Base-by-base conservation (phyloP, 2,888 invertebrate genomes). In the Oasisia sp. region DNA sequence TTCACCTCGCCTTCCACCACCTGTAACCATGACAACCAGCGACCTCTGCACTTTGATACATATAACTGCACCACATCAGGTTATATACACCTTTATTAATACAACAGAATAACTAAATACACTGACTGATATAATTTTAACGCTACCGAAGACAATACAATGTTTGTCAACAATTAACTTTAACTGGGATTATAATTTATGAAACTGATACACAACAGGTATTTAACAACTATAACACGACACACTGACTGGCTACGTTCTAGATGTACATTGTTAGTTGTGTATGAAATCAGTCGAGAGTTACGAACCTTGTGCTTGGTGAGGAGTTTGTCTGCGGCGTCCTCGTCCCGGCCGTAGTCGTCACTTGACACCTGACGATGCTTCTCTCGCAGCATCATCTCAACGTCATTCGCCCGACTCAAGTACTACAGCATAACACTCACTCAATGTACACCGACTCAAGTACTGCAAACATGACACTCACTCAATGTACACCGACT, bases 321-420 rank as follows among this genome's bases (percentile, higher is more conserved):
- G 32, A 99, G 97, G 90, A 99, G 97, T 96, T 99, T 99, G 89
- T 99, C 98, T 19, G 98, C 98, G 91, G 98, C 98, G 0, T 98
- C 98, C 95, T 99, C 99, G 97, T 99, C 99, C 32, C 97, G 97
- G 2, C 99, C 99, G 95, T 98, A 98, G 97, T 99, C 99, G 90
- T 97, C 97, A 0, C 98, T 98, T 14, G 98, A 97, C 27, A 99
- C 98, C 91, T 99, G 97, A 0, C 99, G 98, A 96, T 98, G 98
- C 96, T 99, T 99, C 96, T 99, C 99, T 94, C 98, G 98, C 96
- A 99, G 97, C 99, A 99, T 99, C 0, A 98, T 98, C 95, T 99
- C 99, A 0, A 99, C 98, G 95, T 99, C 99, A 96, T 99, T 99
- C 0, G 99, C 99, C 96, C 99, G 99, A 0, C 98, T 93, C 45